Evolutionary conservation across 2,888 invertebrate genomes (phyloP).

Genomic region (Oconnorella tubifera): DNA sequence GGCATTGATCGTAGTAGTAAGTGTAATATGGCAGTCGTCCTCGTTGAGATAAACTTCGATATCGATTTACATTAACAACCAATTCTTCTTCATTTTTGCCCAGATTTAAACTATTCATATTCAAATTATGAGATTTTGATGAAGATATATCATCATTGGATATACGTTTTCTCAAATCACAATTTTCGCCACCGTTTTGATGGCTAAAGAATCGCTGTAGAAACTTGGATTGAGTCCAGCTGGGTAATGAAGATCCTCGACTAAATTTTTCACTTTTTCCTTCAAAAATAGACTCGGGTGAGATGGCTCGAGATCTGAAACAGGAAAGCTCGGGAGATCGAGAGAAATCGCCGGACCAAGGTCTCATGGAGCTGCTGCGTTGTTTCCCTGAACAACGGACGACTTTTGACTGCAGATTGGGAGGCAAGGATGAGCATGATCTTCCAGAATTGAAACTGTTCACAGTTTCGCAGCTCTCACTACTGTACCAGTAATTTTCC

Average conservation of each 20-base stretch:
- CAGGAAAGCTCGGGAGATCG: slow-evolving; percentile 16
- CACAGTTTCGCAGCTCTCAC: slow-evolving; percentile 2
- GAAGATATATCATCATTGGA: too few species aligned
- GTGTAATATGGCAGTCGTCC: neutral
- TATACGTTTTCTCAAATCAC: too few species aligned
- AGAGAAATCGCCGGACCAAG: slow-evolving; percentile 12
- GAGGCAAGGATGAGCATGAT: slow-evolving; percentile 2
- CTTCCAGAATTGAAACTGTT: neutral
- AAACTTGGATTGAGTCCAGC: slow-evolving; percentile 2
- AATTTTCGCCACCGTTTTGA: neutral
- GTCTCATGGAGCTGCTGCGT: neutral
- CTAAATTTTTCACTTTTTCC: neutral
- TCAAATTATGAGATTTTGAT: too few species aligned
- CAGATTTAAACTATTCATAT: too few species aligned
- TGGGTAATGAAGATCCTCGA: neutral
- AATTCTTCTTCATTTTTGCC: neutral
- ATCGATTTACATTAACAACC: slow-evolving; percentile 19
- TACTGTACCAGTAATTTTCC: neutral
- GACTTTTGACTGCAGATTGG: neutral
- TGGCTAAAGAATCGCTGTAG: slow-evolving; percentile 13
- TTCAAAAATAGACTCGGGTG: slow-evolving; percentile 3
- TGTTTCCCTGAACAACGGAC: neutral
- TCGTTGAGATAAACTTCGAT: slow-evolving; percentile 5
- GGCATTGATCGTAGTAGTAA: neutral
- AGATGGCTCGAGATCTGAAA: slow-evolving; percentile 6